Evolutionary conservation across 2,113 vertebrate genomes (phyloP).

Genomic region (Apeltes quadracus): DNA sequence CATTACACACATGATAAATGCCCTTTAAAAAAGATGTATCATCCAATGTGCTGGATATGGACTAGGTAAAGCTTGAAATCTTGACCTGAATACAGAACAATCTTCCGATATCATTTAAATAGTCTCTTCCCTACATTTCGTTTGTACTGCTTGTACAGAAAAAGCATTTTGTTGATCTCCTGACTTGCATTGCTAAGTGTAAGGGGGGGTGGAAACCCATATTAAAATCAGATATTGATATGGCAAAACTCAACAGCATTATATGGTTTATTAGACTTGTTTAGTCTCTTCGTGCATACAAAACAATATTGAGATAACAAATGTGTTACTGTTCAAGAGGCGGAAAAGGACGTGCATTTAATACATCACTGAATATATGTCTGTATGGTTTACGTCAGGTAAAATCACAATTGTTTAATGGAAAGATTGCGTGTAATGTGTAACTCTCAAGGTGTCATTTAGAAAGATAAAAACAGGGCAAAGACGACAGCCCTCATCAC

Average conservation of each 20-base stretch:
- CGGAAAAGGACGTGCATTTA: neutral
- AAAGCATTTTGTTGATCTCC: neutral
- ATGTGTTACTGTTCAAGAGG: slow-evolving; percentile 3
- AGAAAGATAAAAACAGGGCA: slow-evolving; percentile 9
- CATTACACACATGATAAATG: slow-evolving; percentile 5
- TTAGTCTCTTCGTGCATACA: neutral
- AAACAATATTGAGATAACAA: slow-evolving; percentile 2
- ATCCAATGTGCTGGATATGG: too few relatives aligned
- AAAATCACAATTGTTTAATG: neutral
- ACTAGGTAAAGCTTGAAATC: too few relatives aligned
- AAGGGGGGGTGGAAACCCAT: neutral
- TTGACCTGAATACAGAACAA: neutral
- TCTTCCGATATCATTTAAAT: neutral
- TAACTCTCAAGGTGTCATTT: slow-evolving; percentile 9
- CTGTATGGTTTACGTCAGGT: neutral
- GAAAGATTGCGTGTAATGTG: neutral
- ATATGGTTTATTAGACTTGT: neutral
- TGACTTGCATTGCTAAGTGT: neutral
- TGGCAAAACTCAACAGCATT: neutral
- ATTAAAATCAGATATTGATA: neutral
- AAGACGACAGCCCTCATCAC: slow-evolving; percentile 23
- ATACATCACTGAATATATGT: slow-evolving; percentile 7
- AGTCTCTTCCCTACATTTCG: neutral
- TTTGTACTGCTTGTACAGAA: neutral
- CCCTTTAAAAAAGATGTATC: neutral